Evolutionary conservation across 2,797 vertebrate genomes (phyloP).

Genomic region (Lophius americanus): DNA sequence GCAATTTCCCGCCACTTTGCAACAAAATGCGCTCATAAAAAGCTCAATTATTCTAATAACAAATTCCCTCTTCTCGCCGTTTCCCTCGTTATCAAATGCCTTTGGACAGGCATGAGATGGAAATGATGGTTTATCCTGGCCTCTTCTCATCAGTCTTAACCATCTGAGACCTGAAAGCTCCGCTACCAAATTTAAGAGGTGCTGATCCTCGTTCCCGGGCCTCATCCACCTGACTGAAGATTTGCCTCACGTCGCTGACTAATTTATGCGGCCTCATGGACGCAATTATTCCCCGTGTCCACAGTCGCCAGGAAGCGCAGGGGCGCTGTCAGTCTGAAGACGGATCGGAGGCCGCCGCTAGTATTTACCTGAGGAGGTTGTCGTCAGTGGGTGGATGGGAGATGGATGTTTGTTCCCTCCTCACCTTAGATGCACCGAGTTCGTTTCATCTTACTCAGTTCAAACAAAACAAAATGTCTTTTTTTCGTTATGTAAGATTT

Average conservation of each 20-base stretch:
- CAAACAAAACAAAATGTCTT: too few species aligned
- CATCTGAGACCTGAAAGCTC: slow-evolving; percentile 48
- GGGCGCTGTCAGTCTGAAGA: slow-evolving; percentile 52
- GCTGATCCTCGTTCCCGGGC: slow-evolving; percentile 51
- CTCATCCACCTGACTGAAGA: slow-evolving; percentile 61
- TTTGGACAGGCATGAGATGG: slow-evolving; percentile 73
- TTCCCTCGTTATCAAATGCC: slow-evolving; percentile 54
- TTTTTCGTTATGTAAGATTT: too few species aligned
- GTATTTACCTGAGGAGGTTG: slow-evolving; percentile 64
- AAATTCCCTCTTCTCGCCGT: slow-evolving; percentile 42
- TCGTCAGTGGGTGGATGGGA: slow-evolving; percentile 48
- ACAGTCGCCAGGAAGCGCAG: slow-evolving; percentile 39
- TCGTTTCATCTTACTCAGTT: too few species aligned
- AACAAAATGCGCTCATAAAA: slow-evolving; percentile 60
- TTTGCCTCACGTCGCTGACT: slow-evolving; percentile 58
- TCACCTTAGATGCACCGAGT: too few species aligned
- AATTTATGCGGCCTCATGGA: slow-evolving; percentile 82
- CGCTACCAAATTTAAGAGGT: slow-evolving; percentile 54
- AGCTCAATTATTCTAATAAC: slow-evolving; percentile 60
- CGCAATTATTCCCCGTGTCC: slow-evolving; percentile 73
- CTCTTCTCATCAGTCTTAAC: slow-evolving; percentile 59
- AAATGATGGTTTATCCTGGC: slow-evolving; percentile 67
- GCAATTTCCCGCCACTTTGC: slow-evolving; percentile 67
- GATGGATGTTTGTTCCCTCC: slow-evolving; percentile 46
- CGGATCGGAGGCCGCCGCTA: slow-evolving; percentile 40